Evolutionary conservation across 2,797 vertebrate species (phyloP).

Genomic region (Lophotriccus pileatus): DNA sequence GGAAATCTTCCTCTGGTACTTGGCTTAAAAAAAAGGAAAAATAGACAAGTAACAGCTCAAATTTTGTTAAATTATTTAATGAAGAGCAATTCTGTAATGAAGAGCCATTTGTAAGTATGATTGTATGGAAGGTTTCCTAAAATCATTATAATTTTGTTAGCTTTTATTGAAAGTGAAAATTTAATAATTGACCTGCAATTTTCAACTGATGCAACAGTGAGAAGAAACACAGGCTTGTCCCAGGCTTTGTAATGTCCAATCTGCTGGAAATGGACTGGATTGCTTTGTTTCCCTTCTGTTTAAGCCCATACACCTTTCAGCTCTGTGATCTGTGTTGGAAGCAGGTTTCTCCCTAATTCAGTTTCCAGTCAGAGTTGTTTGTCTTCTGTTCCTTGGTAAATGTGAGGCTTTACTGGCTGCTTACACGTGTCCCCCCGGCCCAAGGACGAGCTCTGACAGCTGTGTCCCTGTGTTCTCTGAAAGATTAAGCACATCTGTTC

Average conservation of each 20-base stretch:
- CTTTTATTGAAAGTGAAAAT: not conserved
- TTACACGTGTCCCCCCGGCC: accelerated
- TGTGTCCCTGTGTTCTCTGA: not conserved
- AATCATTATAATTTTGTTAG: not conserved
- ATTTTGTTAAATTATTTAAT: not conserved
- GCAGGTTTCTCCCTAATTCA: not conserved
- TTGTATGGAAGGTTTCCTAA: not conserved
- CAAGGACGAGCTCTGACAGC: not conserved
- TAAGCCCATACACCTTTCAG: not conserved
- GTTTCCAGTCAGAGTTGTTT: not conserved
- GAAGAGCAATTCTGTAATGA: not conserved
- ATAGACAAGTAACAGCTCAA: not conserved
- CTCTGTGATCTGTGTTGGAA: not conserved
- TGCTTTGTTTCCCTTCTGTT: not conserved
- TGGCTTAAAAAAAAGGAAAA: not conserved
- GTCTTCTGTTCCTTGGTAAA: not conserved
- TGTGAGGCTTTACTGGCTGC: not conserved
- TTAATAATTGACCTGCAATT: not conserved
- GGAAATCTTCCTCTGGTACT: not conserved
- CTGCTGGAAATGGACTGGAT: not conserved
- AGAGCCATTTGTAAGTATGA: not conserved
- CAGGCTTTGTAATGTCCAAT: not conserved
- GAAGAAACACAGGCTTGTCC: not conserved
- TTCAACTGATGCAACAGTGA: not conserved
- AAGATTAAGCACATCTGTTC: not conserved